Base-by-base conservation (phyloP, 2,113 vertebrate species). In the Gila orcuttii region DNA sequence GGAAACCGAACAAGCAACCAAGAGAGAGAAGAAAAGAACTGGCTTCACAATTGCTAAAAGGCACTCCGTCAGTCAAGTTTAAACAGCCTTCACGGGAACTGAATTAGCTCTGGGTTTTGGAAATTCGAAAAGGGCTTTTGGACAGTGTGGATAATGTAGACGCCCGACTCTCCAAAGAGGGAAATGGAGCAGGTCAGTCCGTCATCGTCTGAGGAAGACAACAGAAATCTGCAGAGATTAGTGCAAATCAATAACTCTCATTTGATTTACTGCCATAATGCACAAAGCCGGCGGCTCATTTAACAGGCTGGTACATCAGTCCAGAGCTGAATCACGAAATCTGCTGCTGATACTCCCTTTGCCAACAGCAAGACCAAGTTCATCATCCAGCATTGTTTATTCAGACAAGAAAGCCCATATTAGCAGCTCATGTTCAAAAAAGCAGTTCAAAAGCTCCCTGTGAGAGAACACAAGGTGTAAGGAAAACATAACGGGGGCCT, bases 381-480 rank as follows among this genome's bases (percentile, higher is more conserved):
- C 76, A 78, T 75, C 71, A 62, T 17, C 21, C 57, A 62, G 12
- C n/a, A 13, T 42, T 6, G 55, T 39, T 21, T 60, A 73, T n/a
- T 39, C 21, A 39, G 66, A 62, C 12, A 80, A 42, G 36, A 71
- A 25, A 21, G 45, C 42, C 45, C 25, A 64, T 19, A 66, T 62
- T 64, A 81, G 73, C 86, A 77, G 52, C 93, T 90, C 93, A 91
- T 87, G 92, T 91, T 87, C 71, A 91, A 93, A 91, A 94, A 94
- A 93, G 93, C 90, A 93, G 92, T 89, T 87, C 89, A 87, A 86
- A 86, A 87, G 55, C 88, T 91, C 88, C 92, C 91, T 90, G 89
- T 88, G 89, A 76, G 74, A 76, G 25, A 76, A n/a, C 1, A 28
- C 3, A 10, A 23, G 68, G 19, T 71, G 33, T 23, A 71, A n/a